Percentiles rank a stretch among this genome's conserved stretches.
Conservation (phyloP, 1,140 invertebrate species). For the Andricus grossulariae region DNA sequence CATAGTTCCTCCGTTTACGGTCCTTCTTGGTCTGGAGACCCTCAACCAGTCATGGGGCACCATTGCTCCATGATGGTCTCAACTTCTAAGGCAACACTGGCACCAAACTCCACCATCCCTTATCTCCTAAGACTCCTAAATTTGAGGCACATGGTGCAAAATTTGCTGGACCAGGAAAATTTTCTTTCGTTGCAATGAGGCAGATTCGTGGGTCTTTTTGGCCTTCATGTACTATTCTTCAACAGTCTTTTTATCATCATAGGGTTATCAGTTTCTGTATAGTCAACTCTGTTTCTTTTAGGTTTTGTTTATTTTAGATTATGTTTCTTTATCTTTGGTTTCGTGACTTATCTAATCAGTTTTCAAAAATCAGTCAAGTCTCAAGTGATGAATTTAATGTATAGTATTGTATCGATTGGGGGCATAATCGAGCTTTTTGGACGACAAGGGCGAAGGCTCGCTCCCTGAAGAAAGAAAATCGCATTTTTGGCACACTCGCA, state of each 20-base stretch:
- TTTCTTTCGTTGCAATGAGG: neutral
- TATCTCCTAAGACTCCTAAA: neutral
- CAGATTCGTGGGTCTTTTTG: constrained; percentile 24
- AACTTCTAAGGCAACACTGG: constrained; percentile 8
- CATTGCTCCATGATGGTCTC: constrained; percentile 32
- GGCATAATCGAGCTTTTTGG: neutral
- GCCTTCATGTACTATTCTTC: neutral
- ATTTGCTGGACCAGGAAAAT: neutral
- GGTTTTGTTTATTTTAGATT: neutral
- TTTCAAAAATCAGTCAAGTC: neutral
- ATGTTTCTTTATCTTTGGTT: neutral
- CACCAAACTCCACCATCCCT: neutral
- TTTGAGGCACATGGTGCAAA: neutral
- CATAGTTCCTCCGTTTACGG: constrained; percentile 56
- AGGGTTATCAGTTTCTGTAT: neutral
- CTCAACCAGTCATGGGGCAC: constrained; percentile 19
- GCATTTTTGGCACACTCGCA: constrained; percentile 7
- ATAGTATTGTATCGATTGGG: constrained; percentile 8
- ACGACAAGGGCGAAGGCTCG: neutral
- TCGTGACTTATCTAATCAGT: neutral
- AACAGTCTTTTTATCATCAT: constrained; percentile 8
- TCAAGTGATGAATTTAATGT: neutral
- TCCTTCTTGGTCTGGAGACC: constrained; percentile 3
- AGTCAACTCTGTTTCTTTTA: neutral
- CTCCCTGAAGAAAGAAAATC: neutral